Evolutionary conservation across 2,113 vertebrate species (phyloP).

Genomic region (Porphyrio hochstetteri): DNA sequence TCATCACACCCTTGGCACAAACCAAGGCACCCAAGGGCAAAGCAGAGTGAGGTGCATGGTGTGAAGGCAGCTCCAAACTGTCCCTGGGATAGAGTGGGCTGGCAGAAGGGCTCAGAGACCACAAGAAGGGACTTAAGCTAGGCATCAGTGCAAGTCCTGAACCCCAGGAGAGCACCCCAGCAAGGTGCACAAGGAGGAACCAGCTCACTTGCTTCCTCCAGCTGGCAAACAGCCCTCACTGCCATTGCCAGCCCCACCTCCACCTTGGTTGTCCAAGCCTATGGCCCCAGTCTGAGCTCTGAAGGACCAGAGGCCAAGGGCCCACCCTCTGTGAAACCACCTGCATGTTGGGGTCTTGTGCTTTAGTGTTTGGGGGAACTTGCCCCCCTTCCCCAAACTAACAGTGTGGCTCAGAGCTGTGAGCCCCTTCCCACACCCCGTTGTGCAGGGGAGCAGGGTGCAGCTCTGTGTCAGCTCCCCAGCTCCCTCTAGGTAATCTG

Average conservation of each 20-base stretch:
- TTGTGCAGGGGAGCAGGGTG: accelerated
- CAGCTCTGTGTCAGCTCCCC: not conserved
- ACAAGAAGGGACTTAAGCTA: not conserved
- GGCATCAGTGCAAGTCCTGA: not conserved
- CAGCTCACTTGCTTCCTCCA: not conserved
- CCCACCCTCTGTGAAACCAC: not conserved
- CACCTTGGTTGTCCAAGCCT: not conserved
- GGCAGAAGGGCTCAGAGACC: not conserved
- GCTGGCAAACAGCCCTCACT: not conserved
- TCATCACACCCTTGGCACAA: not conserved
- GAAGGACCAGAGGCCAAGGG: not conserved
- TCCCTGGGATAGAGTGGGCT: not conserved
- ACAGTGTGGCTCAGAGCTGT: not conserved
- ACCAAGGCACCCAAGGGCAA: not conserved
- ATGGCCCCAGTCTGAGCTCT: accelerated
- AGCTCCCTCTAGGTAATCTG: not conserved
- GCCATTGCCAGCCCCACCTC: not conserved
- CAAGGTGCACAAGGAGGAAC: not conserved
- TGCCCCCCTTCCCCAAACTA: not conserved
- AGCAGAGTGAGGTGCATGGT: not conserved
- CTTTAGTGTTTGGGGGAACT: not conserved
- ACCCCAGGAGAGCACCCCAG: not conserved
- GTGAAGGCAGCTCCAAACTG: not conserved
- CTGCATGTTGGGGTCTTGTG: not conserved
- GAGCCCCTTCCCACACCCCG: not conserved